phyloP scores from a whole-genome alignment of 2,113 vertebrate species.

The Zosterops lateralis region DNA sequence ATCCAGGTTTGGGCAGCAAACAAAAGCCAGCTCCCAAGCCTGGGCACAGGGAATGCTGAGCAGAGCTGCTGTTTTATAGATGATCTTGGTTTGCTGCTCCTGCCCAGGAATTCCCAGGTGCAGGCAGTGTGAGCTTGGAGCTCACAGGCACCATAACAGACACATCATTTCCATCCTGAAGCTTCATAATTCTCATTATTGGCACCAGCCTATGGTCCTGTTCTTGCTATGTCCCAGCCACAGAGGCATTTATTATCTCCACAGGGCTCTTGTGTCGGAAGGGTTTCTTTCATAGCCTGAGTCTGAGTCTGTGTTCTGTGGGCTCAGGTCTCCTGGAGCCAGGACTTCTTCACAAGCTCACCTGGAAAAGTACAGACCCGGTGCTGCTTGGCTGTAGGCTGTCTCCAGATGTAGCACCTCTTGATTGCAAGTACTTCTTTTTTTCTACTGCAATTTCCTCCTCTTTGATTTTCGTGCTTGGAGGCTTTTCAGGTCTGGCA shows the following conservation, averaged over 20 bases:
- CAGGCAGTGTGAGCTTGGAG: neutral
- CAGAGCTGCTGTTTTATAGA: neutral
- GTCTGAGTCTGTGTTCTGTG: neutral
- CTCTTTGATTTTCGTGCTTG: conserved; percentile 24
- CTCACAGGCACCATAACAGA: fast-evolving
- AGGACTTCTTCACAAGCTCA: neutral
- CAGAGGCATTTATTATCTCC: neutral
- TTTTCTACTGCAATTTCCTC: conserved; percentile 16
- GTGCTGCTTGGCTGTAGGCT: neutral
- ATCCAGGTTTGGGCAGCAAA: neutral
- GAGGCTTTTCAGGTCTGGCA: conserved; percentile 50
- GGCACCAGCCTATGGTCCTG: neutral
- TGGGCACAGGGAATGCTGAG: fast-evolving
- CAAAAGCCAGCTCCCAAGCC: neutral
- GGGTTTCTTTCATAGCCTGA: neutral
- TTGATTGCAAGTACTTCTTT: conserved; percentile 4
- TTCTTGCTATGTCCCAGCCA: neutral
- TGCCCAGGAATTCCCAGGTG: neutral
- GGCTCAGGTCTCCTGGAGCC: neutral
- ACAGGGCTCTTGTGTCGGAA: neutral
- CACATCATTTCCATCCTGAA: neutral
- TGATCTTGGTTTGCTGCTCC: neutral
- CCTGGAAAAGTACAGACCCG: neutral
- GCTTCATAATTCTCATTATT: neutral
- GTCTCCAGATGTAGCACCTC: conserved; percentile 27